These are phyloP conservation scores for Petrophora chlorosata DNA, from an alignment of 2,888 invertebrate species.

Conservation along the genomic window DNA sequence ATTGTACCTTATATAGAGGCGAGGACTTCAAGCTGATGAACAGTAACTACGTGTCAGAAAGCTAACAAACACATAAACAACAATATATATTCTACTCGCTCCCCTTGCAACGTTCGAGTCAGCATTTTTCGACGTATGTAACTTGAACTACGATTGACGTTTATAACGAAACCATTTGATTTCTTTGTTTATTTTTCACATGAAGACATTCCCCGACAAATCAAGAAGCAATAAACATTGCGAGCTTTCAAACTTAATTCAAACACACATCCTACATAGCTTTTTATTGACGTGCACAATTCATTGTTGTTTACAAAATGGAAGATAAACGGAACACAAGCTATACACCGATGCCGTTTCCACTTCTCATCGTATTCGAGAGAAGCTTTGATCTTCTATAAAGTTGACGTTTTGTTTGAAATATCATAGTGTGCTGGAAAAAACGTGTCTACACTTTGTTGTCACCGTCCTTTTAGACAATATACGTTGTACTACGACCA, in stretches of 20 bases:
- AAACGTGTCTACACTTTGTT: constrained; percentile 1
- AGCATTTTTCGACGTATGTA: constrained; percentile 20
- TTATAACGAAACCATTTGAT: constrained; percentile 6
- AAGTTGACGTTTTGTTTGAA: constrained; percentile 45
- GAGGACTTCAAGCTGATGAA: constrained; percentile 21
- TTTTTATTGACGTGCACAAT: constrained; percentile 36
- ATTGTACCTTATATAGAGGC: constrained; percentile 22
- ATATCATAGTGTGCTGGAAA: constrained; percentile 17
- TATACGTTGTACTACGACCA: neutral
- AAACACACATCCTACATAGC: constrained; percentile 20
- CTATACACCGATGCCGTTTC: constrained; percentile 46
- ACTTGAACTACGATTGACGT: constrained; percentile 3
- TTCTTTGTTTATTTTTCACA: constrained; percentile 7
- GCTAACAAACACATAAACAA: constrained; percentile 13
- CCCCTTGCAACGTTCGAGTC: constrained; percentile 10
- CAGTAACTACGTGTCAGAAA: constrained; percentile 8
- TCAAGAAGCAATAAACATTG: constrained; percentile 15
- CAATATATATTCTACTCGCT: constrained; percentile 20
- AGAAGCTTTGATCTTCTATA: constrained; percentile 54
- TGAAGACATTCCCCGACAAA: constrained; percentile 7
- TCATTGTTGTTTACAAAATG: constrained; percentile 45
- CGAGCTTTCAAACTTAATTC: constrained; percentile 19
- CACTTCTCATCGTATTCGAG: constrained; percentile 46
- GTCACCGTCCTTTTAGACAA: neutral
- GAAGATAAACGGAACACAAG: constrained; percentile 44